Evolutionary conservation across 1,140 invertebrate genomes (phyloP).

Genomic region (Frieseomelitta varia): DNA sequence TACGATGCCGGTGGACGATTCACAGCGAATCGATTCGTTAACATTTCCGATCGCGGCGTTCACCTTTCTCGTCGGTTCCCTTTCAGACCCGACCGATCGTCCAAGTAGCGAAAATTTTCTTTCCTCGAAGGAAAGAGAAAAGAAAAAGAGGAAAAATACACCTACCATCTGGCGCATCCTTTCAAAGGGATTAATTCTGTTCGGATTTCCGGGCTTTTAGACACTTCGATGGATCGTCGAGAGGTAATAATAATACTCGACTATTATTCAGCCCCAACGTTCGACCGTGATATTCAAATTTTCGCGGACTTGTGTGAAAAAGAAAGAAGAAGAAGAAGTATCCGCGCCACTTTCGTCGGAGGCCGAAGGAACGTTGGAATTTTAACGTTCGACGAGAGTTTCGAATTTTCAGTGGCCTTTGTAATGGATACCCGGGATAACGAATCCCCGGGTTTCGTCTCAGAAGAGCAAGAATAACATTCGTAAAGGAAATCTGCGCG

Average conservation of each 20-base stretch:
- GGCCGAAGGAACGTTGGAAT: not conserved
- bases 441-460: not conserved
- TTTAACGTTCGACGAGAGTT: not conserved
- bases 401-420: not conserved
- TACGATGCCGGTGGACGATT: not conserved
- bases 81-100: not conserved
- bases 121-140: not conserved
- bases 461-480: not conserved
- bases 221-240: not conserved
- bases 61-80: not conserved
- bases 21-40: not conserved
- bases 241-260: not conserved
- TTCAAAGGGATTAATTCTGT: not conserved
- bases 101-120: not conserved
- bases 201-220: not conserved
- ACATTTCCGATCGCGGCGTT: not conserved
- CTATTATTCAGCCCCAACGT: not conserved
- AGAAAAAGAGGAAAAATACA: too few relatives aligned
- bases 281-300: not conserved
- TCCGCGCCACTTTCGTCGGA: not conserved
- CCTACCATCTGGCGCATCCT: not conserved
- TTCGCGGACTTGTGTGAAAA: not conserved
- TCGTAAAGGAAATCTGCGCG: not conserved
- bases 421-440: not conserved
- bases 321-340: too few relatives aligned